Conservation (phyloP, 2,888 invertebrate genomes). For the Xanthostigma xanthostigma region DNA sequence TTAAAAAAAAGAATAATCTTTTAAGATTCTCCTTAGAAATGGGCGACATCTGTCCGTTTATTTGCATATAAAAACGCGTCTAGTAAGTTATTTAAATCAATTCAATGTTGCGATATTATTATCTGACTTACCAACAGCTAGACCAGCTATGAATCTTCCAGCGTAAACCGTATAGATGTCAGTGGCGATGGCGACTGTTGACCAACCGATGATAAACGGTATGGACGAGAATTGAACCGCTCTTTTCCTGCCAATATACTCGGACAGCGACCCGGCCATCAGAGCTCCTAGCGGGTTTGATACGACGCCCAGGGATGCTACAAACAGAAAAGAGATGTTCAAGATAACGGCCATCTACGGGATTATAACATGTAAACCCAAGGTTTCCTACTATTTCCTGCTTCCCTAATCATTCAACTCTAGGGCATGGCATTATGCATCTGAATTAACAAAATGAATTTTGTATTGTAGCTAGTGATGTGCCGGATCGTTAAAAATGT, state of each 20-base stretch:
- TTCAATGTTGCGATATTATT: not conserved
- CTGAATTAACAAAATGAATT: no score
- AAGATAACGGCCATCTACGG: no score
- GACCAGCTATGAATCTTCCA: constrained; percentile 53
- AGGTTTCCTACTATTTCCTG: no score
- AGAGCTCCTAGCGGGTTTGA: constrained; percentile 57
- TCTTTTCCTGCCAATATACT: constrained; percentile 45
- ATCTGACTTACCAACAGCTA: constrained; percentile 45
- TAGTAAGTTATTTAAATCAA: not conserved
- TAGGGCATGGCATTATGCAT: no score
- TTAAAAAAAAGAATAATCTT: no score
- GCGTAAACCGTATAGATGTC: constrained; percentile 45
- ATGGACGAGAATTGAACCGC: constrained; percentile 50
- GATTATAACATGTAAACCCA: no score
- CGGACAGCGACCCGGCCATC: constrained; percentile 51
- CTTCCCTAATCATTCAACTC: no score
- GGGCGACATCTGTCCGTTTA: no score
- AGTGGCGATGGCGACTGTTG: constrained; percentile 48
- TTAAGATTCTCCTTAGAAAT: no score
- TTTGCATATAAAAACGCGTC: not conserved
- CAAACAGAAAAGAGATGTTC: constrained; percentile 12
- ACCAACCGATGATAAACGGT: constrained; percentile 54
- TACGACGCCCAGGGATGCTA: constrained; percentile 56
- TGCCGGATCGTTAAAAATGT: no score
- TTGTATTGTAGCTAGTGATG: no score